Conservation (phyloP, 2,888 invertebrate genomes). For the Leucania comma region DNA sequence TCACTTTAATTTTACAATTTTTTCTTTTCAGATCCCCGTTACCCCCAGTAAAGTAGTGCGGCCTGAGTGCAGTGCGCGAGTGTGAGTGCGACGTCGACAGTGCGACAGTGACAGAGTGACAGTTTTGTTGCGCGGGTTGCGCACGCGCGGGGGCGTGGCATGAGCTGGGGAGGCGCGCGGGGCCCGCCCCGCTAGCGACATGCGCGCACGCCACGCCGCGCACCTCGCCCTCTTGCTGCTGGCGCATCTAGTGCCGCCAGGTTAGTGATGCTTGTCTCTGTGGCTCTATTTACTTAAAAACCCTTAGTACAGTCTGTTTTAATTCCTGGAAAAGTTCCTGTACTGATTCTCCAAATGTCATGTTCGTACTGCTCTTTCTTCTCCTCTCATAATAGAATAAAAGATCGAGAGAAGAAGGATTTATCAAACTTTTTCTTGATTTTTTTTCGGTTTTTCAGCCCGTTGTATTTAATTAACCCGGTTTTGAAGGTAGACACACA, state of each 20-base stretch:
- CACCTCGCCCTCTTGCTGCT: constrained; percentile 81
- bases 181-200: constrained; percentile 81
- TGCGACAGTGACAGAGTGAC: constrained; percentile 54
- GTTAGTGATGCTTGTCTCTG: constrained; percentile 68
- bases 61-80: not conserved
- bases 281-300: not conserved
- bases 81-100: constrained; percentile 51
- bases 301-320: too few relatives aligned
- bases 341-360: not conserved
- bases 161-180: constrained; percentile 68
- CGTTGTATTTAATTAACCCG: not conserved
- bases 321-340: too few relatives aligned
- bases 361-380: not conserved
- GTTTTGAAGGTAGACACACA: not conserved
- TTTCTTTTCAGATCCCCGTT: constrained; percentile 41
- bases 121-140: constrained; percentile 59
- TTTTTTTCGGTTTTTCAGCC: too few relatives aligned
- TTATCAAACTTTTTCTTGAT: too few relatives aligned
- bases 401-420: not conserved
- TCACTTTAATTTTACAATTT: not conserved
- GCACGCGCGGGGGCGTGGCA: constrained; percentile 58
- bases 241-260: constrained; percentile 79
- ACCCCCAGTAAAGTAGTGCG: constrained; percentile 6
- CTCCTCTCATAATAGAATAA: not conserved
- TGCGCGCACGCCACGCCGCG: constrained; percentile 78